These are phyloP conservation scores for Taphrorychus bicolor DNA, from an alignment of 2,888 invertebrate genomes.

Conservation along the genomic window DNA sequence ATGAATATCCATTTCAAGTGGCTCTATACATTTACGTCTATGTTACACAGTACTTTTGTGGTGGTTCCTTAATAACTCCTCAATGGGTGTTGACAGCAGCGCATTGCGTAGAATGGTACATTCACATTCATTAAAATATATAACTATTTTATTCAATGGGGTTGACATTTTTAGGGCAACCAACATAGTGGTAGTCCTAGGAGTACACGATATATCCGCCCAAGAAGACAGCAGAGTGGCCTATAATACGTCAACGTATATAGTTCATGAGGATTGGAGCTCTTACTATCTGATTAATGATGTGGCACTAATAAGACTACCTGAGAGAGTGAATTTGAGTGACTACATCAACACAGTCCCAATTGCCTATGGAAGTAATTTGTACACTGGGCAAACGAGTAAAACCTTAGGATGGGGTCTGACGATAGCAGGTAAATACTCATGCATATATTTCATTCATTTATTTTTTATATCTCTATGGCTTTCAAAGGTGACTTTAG, in stretches of 20 bases:
- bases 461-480: too few relatives aligned
- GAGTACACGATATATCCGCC: conserved; percentile 33
- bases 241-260: conserved; percentile 7
- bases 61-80: conserved; percentile 32
- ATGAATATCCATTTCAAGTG: conserved; percentile 42
- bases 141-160: not conserved
- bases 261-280: conserved; percentile 37
- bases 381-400: not conserved
- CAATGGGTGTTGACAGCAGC: conserved; percentile 39
- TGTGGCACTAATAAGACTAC: conserved; percentile 42
- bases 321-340: conserved; percentile 34
- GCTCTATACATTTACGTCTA: conserved; percentile 24
- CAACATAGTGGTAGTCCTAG: conserved; percentile 30
- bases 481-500: too few relatives aligned
- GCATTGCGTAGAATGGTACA: conserved; percentile 41
- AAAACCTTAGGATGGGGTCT: conserved; percentile 3
- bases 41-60: conserved; percentile 30
- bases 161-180: conserved; percentile 2
- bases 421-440: not conserved
- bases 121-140: not conserved
- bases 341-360: conserved; percentile 36
- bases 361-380: conserved; percentile 30
- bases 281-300: conserved; percentile 38
- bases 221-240: conserved; percentile 5
- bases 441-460: not conserved